These are phyloP conservation scores for Cynopterus sphinx DNA, from an alignment of 2,797 vertebrate species.

Conservation along the genomic window DNA sequence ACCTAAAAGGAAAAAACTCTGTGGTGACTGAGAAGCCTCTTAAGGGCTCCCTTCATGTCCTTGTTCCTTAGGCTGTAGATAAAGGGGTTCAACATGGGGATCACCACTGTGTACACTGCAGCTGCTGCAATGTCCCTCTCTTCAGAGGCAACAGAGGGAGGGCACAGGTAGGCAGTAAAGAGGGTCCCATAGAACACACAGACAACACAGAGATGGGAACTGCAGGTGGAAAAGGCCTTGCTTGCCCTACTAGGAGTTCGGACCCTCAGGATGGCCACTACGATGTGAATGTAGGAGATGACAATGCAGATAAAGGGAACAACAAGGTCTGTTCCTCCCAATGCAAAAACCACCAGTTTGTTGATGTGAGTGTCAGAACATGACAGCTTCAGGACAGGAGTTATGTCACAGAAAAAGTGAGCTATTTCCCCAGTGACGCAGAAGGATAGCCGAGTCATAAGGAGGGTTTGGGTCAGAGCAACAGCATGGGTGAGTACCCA, in stretches of 20 bases:
- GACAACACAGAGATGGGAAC: constrained; percentile 58
- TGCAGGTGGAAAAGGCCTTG: constrained; percentile 62
- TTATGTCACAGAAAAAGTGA: too few species aligned
- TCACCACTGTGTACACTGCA: constrained; percentile 26
- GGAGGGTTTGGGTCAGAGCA: too few species aligned
- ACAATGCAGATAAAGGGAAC: too few species aligned
- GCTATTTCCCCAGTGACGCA: too few species aligned
- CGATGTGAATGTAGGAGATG: too few species aligned
- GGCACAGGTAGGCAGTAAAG: constrained; percentile 41
- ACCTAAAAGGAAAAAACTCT: neutral
- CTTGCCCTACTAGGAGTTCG: neutral
- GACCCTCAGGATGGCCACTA: constrained; percentile 51
- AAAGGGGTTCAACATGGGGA: constrained; percentile 59
- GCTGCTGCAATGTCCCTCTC: constrained; percentile 21
- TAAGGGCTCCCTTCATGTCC: constrained; percentile 48
- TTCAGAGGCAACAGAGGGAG: neutral
- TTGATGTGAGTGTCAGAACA: too few species aligned
- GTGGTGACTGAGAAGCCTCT: neutral
- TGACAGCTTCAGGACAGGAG: too few species aligned
- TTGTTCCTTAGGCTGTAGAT: constrained; percentile 63
- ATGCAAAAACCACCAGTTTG: too few species aligned
- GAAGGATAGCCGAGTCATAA: too few species aligned
- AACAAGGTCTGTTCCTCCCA: too few species aligned
- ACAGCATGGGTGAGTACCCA: too few species aligned
- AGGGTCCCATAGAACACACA: constrained; percentile 55